Evolutionary conservation across 1,140 invertebrate genomes (phyloP).

Genomic region (Chrysopa pallens): DNA sequence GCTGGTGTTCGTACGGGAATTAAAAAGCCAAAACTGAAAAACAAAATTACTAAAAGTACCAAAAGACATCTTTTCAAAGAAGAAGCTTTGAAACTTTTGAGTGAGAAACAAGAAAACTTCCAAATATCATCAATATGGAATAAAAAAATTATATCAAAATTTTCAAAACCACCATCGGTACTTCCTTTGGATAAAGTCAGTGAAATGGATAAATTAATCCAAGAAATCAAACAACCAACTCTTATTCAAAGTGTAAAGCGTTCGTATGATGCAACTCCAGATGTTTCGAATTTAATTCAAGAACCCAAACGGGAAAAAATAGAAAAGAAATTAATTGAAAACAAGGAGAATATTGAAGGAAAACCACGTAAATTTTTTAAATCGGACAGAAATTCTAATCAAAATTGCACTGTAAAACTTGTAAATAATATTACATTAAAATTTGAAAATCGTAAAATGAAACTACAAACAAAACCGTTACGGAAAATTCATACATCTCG

Average conservation of each 20-base stretch:
- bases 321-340: not conserved
- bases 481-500: conserved; percentile 5
- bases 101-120: too few relatives aligned
- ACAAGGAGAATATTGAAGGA: conserved; percentile 3
- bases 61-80: too few relatives aligned
- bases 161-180: too few relatives aligned
- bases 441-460: conserved; percentile 10
- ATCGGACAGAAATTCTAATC: conserved; percentile 3
- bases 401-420: conserved; percentile 8
- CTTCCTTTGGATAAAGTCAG: too few relatives aligned
- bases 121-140: too few relatives aligned
- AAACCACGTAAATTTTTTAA: conserved; percentile 15
- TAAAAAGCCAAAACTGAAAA: conserved; percentile 28
- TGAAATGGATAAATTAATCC: too few relatives aligned
- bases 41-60: conserved; percentile 7
- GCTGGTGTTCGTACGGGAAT: conserved; percentile 32
- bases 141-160: too few relatives aligned
- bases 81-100: too few relatives aligned
- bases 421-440: conserved; percentile 12
- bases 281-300: not conserved
- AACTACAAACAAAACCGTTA: conserved; percentile 10
- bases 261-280: too few relatives aligned
- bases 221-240: too few relatives aligned
- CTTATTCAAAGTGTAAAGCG: too few relatives aligned
- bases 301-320: conserved; percentile 6